Evolutionary conservation across 2,113 vertebrate genomes (phyloP).

Genomic region (Austrofundulus limnaeus): DNA sequence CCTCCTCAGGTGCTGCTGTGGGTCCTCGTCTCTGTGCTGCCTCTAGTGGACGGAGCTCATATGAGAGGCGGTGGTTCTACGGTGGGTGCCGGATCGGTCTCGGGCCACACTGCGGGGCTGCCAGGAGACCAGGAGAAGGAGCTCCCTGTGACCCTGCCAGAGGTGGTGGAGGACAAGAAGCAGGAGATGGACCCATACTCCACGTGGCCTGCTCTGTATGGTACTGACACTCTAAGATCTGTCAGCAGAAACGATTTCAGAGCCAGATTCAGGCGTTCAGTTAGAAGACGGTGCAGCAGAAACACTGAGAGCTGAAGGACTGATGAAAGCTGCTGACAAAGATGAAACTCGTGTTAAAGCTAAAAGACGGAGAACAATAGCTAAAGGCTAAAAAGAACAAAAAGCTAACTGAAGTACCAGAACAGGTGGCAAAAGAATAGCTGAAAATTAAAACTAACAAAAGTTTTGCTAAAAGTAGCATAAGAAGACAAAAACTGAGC

Average conservation of each 20-base stretch:
- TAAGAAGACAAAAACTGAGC: too few relatives aligned
- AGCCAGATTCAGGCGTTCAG: background rate
- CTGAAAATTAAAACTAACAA: too few relatives aligned
- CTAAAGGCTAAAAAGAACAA: too few relatives aligned
- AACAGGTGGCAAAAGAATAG: too few relatives aligned
- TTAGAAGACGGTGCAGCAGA: too few relatives aligned
- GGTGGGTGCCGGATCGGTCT: conserved; percentile 50
- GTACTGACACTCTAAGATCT: conserved; percentile 56
- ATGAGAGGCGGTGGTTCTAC: conserved; percentile 30
- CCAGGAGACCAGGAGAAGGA: conserved; percentile 58
- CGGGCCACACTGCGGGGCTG: conserved; percentile 48
- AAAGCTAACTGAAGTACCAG: too few relatives aligned
- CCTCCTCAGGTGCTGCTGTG: conserved; percentile 72
- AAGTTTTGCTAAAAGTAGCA: too few relatives aligned
- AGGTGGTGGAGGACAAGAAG: conserved; percentile 67
- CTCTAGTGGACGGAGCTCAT: conserved; percentile 72
- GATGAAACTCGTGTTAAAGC: too few relatives aligned
- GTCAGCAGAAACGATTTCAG: conserved; percentile 2
- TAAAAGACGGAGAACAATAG: too few relatives aligned
- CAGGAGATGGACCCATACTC: conserved; percentile 69
- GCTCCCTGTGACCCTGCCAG: conserved; percentile 66
- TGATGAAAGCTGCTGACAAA: too few relatives aligned
- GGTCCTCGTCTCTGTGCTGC: conserved; percentile 76
- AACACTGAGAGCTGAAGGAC: too few relatives aligned
- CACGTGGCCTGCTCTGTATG: conserved; percentile 73